Evolutionary conservation across 64 coral and sea anemone species (phyloP).

Genomic region (Dendronephthya gigantea): DNA sequence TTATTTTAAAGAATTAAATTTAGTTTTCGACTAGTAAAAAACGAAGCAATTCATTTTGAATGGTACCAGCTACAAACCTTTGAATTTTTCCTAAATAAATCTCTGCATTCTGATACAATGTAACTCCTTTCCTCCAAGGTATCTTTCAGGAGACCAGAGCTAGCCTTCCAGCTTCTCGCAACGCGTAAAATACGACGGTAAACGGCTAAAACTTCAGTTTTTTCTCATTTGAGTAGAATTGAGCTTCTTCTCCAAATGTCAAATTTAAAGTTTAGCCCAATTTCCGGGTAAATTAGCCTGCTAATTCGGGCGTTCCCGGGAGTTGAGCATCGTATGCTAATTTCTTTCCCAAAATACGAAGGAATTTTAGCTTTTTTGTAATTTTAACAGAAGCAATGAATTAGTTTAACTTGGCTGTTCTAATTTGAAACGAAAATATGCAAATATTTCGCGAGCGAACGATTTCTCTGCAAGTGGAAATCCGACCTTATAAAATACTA

Average conservation of each 20-base stretch:
- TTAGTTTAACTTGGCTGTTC: too few relatives aligned
- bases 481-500: too few relatives aligned
- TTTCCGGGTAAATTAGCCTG: too few relatives aligned
- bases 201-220: neutral
- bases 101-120: conserved; percentile 1
- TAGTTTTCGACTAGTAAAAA: neutral
- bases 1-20: too few relatives aligned
- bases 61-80: neutral
- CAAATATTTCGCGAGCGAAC: too few relatives aligned
- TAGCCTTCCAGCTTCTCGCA: neutral
- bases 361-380: too few relatives aligned
- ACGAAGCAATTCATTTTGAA: neutral
- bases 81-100: neutral
- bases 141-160: neutral
- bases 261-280: neutral
- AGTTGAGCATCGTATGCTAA: too few relatives aligned
- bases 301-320: neutral
- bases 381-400: too few relatives aligned
- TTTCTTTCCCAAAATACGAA: too few relatives aligned
- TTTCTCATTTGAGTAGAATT: neutral
- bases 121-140: neutral
- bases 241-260: neutral
- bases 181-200: conserved; percentile 3
- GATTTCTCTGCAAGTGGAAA: too few relatives aligned
- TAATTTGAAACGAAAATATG: too few relatives aligned